phyloP scores from a whole-genome alignment of 37 sponge, comb jelly and placozoan species.

The Corticium candelabrum region DNA sequence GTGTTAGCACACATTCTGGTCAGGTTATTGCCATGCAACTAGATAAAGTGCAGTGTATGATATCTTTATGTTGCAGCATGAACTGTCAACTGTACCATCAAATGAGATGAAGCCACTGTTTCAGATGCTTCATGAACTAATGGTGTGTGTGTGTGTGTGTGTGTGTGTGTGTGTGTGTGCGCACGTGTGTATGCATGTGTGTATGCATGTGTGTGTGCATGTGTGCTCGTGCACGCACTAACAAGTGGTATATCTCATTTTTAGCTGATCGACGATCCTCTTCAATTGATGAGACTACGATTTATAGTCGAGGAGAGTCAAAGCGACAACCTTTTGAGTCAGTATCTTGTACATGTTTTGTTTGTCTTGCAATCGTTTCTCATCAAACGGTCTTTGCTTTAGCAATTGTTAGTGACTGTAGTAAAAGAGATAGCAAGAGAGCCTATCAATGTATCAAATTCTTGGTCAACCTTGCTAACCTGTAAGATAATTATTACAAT shows the following conservation, averaged over 20 bases:
- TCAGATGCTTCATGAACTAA: background rate
- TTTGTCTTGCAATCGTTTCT: background rate
- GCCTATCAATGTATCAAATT: constrained; percentile 93
- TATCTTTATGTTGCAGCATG: background rate
- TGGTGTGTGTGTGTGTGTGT: too few species aligned
- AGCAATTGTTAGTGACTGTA: constrained; percentile 43
- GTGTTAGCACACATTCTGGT: background rate
- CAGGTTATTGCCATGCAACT: too few species aligned
- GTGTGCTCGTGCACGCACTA: too few species aligned
- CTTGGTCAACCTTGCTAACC: constrained; percentile 67
- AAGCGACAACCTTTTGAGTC: constrained; percentile 37
- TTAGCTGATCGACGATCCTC: constrained; percentile 49
- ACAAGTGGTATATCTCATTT: background rate
- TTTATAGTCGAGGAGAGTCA: constrained; percentile 45
- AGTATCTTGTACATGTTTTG: constrained; percentile 41
- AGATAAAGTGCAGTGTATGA: too few species aligned
- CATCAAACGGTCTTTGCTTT: background rate
- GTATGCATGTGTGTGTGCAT: constrained; percentile 3
- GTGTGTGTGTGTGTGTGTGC: constrained; percentile 8
- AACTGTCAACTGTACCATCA: constrained; percentile 1
- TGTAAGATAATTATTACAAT: constrained; percentile 31
- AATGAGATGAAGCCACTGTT: constrained; percentile 2
- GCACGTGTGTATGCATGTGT: background rate
- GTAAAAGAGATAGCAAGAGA: constrained; percentile 54
- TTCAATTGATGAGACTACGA: constrained; percentile 54